Evolutionary conservation across 2,888 invertebrate genomes (phyloP), one percentile per base, ranked within the genome.

Genomic region (Euclidia mi): DNA sequence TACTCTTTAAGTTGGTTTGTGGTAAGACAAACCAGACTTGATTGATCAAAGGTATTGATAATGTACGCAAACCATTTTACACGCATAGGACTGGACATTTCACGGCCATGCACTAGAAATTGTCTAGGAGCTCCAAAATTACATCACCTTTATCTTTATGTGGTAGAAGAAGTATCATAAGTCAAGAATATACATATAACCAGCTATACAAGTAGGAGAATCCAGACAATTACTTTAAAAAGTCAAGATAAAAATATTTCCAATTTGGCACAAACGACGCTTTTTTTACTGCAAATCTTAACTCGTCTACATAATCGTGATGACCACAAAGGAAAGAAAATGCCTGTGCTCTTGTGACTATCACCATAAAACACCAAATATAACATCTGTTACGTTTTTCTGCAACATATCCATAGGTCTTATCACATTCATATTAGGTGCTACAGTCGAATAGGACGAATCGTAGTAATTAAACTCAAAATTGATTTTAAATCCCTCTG

Each of bases 221-320:
- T 10, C 89, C 88, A 89, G 4, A 87, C 80, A 0, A 47, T 11
- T 1, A 38, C 1, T 0, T 74, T 47, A 32, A 89, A n/a, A n/a
- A 89, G 58, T 79, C 87, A 12, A 78, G 55, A 51, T 79, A 82
- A n/a, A 79, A 43, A 34, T 75, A 79, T 55, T 80, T 81, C 79
- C 79, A 85, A 10, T 28, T 12, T 0, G 77, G 61, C 0, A 81
- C 55, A 0, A 40, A 10, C 0, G 60, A 52, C 2, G 88, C 78
- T 57, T 52, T 77, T 38, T 78, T 74, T 0, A 89, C 87, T 11
- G 76, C 50, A 37, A 82, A 61, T 2, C 64, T 67, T 1, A 87
- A 28, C 11, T 80, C 75, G n/a, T 89, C 87, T 0, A 53, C 55
- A 18, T 65, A 78, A 1, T 80, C 71, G 1, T 76, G 50, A 45